Conservation (phyloP, 1,140 invertebrate species). For the Elymnias hypermnestra region DNA sequence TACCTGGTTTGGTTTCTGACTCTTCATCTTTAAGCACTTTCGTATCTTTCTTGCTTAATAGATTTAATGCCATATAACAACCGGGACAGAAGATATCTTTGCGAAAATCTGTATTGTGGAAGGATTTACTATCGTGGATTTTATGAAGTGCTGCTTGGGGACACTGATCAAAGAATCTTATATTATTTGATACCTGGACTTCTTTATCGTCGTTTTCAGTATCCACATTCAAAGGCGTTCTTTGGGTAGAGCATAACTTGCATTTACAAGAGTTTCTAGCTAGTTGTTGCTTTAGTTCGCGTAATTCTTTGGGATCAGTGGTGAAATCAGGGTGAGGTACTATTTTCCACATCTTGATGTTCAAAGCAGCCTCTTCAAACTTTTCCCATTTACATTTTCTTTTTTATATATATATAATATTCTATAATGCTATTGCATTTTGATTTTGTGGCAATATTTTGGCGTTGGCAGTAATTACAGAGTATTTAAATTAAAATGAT, state of each 20-base stretch:
- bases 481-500: too few species aligned
- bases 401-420: neutral
- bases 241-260: slow-evolving; percentile 20
- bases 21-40: slow-evolving; percentile 52
- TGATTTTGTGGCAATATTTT: too few species aligned
- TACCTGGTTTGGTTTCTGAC: slow-evolving; percentile 29
- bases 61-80: slow-evolving; percentile 38
- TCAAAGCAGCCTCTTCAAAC: neutral
- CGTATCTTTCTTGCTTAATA: slow-evolving; percentile 20
- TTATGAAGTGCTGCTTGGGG: neutral
- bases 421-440: neutral
- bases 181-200: neutral
- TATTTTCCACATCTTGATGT: slow-evolving; percentile 23
- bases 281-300: slow-evolving; percentile 36
- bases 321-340: neutral
- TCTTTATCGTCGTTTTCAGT: neutral
- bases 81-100: slow-evolving; percentile 30
- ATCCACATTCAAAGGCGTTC: neutral
- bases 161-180: neutral
- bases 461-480: too few species aligned
- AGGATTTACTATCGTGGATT: neutral
- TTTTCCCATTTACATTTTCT: neutral
- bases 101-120: neutral
- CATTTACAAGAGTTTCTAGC: slow-evolving; percentile 39
- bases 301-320: slow-evolving; percentile 35